phyloP scores from a whole-genome alignment of 2,888 invertebrate genomes.

The Nyleta sp. region DNA sequence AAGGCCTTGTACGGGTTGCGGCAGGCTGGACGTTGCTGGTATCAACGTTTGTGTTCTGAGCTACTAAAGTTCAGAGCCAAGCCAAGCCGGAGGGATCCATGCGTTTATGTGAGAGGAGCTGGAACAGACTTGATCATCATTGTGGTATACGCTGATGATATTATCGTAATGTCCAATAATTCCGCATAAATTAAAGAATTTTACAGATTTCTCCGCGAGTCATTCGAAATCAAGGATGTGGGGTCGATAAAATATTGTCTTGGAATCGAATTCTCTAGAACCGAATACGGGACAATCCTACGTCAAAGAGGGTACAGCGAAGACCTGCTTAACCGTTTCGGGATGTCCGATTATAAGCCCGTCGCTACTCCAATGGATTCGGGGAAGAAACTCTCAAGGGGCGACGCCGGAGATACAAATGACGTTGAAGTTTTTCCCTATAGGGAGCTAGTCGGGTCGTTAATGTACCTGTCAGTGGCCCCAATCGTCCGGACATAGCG shows the following conservation, averaged over 20 bases:
- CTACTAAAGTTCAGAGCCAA: conserved; percentile 14
- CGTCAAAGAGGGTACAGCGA: conserved; percentile 10
- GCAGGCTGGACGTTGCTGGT: conserved; percentile 44
- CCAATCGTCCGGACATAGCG: conserved; percentile 34
- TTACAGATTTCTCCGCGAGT: not conserved
- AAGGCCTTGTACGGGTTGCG: conserved; percentile 43
- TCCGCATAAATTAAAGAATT: not conserved
- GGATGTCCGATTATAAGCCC: conserved; percentile 18
- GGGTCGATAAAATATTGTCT: conserved; percentile 3
- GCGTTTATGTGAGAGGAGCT: conserved; percentile 20
- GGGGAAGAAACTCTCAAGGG: not conserved
- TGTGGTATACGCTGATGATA: conserved; percentile 45
- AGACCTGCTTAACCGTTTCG: conserved; percentile 19
- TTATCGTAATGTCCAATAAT: conserved; percentile 14
- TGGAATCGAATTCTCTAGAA: conserved; percentile 12
- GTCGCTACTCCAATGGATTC: conserved; percentile 9
- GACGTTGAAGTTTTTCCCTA: conserved; percentile 5
- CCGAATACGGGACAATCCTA: not conserved
- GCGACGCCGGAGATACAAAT: not conserved
- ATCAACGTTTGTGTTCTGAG: conserved; percentile 15
- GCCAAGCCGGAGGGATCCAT: conserved; percentile 19
- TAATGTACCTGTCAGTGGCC: conserved; percentile 28
- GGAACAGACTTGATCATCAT: conserved; percentile 1
- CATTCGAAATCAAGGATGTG: conserved; percentile 27
- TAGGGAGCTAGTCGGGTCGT: conserved; percentile 18